Evolutionary conservation across 2,888 invertebrate genomes (phyloP).

Genomic region (Andrena dorsata): DNA sequence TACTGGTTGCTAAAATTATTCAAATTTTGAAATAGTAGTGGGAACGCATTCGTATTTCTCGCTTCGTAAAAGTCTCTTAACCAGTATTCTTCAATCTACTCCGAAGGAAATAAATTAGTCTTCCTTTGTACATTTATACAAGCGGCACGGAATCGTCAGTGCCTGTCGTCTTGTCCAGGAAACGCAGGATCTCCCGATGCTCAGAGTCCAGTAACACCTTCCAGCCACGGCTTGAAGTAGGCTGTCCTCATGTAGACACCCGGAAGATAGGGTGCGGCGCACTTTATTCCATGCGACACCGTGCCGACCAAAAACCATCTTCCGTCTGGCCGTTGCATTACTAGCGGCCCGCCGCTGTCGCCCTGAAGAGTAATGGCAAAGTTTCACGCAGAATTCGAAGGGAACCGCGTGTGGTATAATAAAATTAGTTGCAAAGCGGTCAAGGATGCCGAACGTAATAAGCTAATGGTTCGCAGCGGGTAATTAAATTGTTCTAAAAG

Average conservation of each 20-base stretch:
- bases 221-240: conserved; percentile 96
- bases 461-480: conserved; percentile 4
- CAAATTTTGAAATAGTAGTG: conserved; percentile 31
- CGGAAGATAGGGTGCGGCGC: conserved; percentile 95
- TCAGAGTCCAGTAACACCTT: conserved; percentile 87
- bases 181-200: conserved; percentile 33
- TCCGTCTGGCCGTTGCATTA: conserved; percentile 93
- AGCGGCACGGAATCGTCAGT: conserved; percentile 73
- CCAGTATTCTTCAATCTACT: conserved; percentile 54
- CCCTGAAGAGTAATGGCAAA: conserved; percentile 87
- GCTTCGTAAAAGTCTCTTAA: conserved; percentile 30
- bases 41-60: conserved; percentile 12
- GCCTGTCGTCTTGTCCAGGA: conserved; percentile 44
- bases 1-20: conserved; percentile 7
- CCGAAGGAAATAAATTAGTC: conserved; percentile 78
- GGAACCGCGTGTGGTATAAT: neutral
- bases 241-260: conserved; percentile 98
- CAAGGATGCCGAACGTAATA: neutral
- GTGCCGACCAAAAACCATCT: conserved; percentile 95
- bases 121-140: conserved; percentile 84
- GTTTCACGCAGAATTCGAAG: neutral
- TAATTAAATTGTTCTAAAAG: conserved; percentile 2
- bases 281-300: conserved; percentile 97
- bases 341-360: conserved; percentile 96
- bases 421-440: neutral